These are phyloP conservation scores for Halcyon smyrnensis DNA, from an alignment of 2,797 vertebrate genomes.

Conservation along the genomic window DNA sequence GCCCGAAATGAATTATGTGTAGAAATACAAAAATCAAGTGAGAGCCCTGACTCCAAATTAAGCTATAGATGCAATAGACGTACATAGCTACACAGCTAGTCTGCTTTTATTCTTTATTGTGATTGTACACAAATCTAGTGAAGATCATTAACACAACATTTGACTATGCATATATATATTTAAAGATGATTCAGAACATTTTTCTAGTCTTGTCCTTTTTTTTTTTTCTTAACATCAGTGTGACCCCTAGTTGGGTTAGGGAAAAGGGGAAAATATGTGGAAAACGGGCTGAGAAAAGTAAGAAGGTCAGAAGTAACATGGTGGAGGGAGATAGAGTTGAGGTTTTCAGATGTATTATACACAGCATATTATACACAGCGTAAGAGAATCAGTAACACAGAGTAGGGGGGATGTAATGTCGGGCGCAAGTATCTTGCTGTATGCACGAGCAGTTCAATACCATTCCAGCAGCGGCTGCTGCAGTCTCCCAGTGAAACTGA, in stretches of 20 bases:
- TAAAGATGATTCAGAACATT: background rate
- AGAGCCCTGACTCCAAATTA: background rate
- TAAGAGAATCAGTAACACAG: background rate
- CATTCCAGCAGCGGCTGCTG: background rate
- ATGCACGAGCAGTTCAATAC: fast-evolving
- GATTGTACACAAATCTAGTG: background rate
- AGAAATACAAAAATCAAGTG: background rate
- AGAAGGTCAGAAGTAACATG: background rate
- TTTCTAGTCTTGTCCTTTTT: background rate
- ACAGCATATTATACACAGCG: background rate
- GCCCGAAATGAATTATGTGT: background rate
- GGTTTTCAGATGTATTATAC: background rate
- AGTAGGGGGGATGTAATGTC: fast-evolving
- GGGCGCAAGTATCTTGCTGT: fast-evolving
- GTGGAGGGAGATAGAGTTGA: background rate
- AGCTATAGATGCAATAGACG: background rate
- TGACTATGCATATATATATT: background rate
- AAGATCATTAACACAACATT: background rate
- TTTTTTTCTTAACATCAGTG: background rate
- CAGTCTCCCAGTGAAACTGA: background rate
- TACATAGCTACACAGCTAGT: background rate
- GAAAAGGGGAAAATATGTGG: background rate
- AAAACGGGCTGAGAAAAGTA: background rate
- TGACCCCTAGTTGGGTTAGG: background rate
- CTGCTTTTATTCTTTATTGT: background rate